A percentile compares a stretch with the other conserved stretches of the same genome.
These are phyloP conservation scores for Malurus melanocephalus DNA, from an alignment of 2,113 vertebrate genomes.

Conservation along the genomic window DNA sequence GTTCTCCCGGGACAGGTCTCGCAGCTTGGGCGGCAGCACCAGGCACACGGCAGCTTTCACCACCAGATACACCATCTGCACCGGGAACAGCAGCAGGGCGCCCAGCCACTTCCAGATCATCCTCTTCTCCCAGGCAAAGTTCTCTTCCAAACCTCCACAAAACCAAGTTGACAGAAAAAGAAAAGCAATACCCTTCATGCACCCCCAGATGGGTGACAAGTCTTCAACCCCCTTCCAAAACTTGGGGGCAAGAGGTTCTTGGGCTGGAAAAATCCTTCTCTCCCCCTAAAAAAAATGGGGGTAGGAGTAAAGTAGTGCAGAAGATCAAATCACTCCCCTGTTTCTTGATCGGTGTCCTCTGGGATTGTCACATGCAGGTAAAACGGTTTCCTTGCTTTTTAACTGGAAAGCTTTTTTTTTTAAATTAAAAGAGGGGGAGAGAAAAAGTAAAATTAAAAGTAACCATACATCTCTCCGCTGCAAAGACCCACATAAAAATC, in stretches of 20 bases:
- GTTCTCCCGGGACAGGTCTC: constrained; percentile 83
- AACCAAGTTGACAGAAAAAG: background rate
- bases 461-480: constrained; percentile 35
- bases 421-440: background rate
- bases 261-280: background rate
- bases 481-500: constrained; percentile 50
- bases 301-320: background rate
- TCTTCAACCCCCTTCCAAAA: constrained; percentile 53
- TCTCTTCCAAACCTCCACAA: background rate
- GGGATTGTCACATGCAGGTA: constrained; percentile 47
- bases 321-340: constrained; percentile 9
- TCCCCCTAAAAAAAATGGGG: constrained; percentile 7
- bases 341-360: constrained; percentile 36
- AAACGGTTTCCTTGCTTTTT: background rate
- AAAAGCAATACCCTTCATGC: constrained; percentile 31
- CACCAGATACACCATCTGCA: constrained; percentile 81
- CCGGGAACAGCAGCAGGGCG: constrained; percentile 81
- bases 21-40: constrained; percentile 79
- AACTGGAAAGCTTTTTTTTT: background rate
- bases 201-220: constrained; percentile 22
- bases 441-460: constrained; percentile 35
- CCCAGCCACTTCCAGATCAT: constrained; percentile 86
- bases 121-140: constrained; percentile 52
- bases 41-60: constrained; percentile 73
- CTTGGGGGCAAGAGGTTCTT: background rate